Base-by-base conservation (phyloP, 30 jellyfish, hydroid and myxozoan species). In the Hydractinia echinata region DNA sequence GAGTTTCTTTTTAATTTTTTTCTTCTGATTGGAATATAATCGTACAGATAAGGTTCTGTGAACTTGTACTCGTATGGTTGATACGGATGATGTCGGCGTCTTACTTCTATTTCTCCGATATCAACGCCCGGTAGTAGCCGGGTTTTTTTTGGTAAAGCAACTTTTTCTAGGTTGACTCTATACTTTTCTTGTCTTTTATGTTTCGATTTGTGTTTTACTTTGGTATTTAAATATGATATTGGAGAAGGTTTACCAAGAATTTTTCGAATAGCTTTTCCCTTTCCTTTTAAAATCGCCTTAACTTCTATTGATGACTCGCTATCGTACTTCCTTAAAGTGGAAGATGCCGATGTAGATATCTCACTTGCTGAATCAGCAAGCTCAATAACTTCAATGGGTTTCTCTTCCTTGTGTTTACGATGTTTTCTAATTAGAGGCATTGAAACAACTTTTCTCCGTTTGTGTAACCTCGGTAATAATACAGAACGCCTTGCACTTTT, bases 11-110 rank as follows among this genome's bases (percentile, higher is more conserved):
- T 30, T 30, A 30, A 30, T 30, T 66, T 8, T 66, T 72, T 72
- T 60, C 77, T 77, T 7, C 55, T 56, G 9, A 77, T 79, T 8
- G 85, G 85, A 20, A 77, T 4, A 30, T 77, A 77, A 3, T 77
- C 77, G 60, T 77, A 77, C 81, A 77, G 60, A 54, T 18, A 77
- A 10, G 85, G 85, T 77, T 77, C 39, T 13, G 85, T 50, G 39
- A 51, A 77, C 53, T 54, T 77, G 20, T 54, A 56, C 19, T 66
- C 61, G 54, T 54, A 21, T 0, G 83, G 21, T 74, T 66, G 4
- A 74, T 49, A 13, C 3, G 51, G 83, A 50, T 49, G 70, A 6
- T 48, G 68, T 30, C 51, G 48, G 0, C 74, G 74, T 64, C 19
- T 18, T 58, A 51, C 54, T 3, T 20, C 69, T 1, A 74, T 51